Conservation (phyloP, 2,113 vertebrate species). For the Dermatemys mawii region DNA sequence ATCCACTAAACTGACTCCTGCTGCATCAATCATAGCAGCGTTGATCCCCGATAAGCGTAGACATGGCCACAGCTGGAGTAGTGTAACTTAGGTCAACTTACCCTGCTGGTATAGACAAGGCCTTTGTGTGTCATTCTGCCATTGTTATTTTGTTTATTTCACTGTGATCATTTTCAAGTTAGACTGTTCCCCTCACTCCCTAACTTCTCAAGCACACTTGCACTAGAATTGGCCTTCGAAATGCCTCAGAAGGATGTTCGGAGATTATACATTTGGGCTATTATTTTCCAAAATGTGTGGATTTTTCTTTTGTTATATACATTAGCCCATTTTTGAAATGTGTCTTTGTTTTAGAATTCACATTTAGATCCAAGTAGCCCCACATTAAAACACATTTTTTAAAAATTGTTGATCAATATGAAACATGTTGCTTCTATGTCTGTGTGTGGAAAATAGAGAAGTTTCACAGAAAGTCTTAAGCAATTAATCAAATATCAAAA, state of each 20-base stretch:
- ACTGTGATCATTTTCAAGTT: not conserved
- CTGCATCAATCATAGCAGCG: too few relatives aligned
- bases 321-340: conserved; percentile 12
- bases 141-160: conserved; percentile 4
- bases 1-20: too few relatives aligned
- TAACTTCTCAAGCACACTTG: not conserved
- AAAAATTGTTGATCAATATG: not conserved
- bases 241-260: not conserved
- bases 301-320: not conserved
- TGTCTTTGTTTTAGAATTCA: conserved; percentile 2
- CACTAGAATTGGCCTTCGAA: not conserved
- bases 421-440: conserved; percentile 18
- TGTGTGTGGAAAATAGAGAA: conserved; percentile 55
- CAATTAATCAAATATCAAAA: conserved; percentile 60
- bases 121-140: not conserved
- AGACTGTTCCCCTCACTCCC: not conserved
- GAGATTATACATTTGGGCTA: not conserved
- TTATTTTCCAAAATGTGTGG: not conserved
- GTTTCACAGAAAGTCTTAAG: conserved; percentile 23
- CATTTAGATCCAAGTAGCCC: conserved; percentile 7
- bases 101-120: too few relatives aligned
- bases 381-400: conserved; percentile 4
- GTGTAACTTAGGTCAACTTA: too few relatives aligned
- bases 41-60: too few relatives aligned
- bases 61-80: too few relatives aligned